A percentile compares a stretch with the other conserved stretches of the same genome.
Conservation (phyloP, 2,888 invertebrate species). For the Busseola fusca region DNA sequence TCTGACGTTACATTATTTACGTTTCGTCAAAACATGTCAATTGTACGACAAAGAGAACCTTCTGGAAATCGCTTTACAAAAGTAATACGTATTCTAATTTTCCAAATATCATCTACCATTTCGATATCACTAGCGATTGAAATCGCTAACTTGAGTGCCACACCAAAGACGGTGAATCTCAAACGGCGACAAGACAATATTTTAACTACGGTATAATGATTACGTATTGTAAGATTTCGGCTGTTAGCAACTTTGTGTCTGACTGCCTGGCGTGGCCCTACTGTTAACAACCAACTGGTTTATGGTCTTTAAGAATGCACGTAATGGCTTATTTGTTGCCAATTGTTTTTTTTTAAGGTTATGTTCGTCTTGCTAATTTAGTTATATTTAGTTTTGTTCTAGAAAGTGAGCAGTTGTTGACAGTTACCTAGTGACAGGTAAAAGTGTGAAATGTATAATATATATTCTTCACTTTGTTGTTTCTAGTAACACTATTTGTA, state of each 20-base stretch:
- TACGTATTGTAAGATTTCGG: constrained; percentile 79
- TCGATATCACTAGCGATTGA: not conserved
- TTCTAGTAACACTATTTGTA: not conserved
- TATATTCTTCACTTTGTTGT: not conserved
- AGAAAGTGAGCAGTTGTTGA: constrained; percentile 31
- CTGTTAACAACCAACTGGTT: constrained; percentile 56
- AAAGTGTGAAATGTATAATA: constrained; percentile 12
- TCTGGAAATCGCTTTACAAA: constrained; percentile 14
- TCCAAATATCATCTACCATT: constrained; percentile 13
- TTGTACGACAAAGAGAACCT: constrained; percentile 3
- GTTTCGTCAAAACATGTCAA: constrained; percentile 28
- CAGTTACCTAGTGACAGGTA: constrained; percentile 23
- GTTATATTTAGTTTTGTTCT: constrained; percentile 12
- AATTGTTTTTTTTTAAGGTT: constrained; percentile 44
- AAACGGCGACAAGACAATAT: constrained; percentile 84
- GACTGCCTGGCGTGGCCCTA: constrained; percentile 67
- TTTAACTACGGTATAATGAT: constrained; percentile 83
- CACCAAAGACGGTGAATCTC: constrained; percentile 75
- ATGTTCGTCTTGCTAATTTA: constrained; percentile 36
- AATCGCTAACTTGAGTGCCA: constrained; percentile 66
- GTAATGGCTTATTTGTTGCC: constrained; percentile 41
- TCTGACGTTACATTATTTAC: constrained; percentile 37
- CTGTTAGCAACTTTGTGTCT: constrained; percentile 67
- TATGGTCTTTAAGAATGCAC: constrained; percentile 44
- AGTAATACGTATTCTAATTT: not conserved